Conservation (phyloP, 2,888 invertebrate genomes). For the Pediacus dermestoides region DNA sequence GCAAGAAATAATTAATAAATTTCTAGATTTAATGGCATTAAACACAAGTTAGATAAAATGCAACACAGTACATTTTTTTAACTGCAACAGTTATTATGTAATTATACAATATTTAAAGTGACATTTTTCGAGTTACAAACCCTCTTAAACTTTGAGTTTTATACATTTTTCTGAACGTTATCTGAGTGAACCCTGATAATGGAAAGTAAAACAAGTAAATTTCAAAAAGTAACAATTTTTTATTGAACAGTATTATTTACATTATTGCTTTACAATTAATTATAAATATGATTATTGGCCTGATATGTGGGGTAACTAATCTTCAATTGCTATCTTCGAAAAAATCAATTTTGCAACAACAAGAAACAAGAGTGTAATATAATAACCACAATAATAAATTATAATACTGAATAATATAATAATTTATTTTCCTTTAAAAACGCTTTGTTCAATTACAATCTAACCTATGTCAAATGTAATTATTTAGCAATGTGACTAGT, state of each 20-base stretch:
- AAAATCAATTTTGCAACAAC: conserved; percentile 23
- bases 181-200: too few species aligned
- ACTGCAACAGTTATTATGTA: too few species aligned
- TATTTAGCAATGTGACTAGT: conserved; percentile 33
- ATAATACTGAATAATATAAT: conserved; percentile 29
- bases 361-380: conserved; percentile 12
- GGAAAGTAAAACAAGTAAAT: too few species aligned
- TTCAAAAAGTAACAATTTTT: conserved; percentile 38
- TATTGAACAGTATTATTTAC: conserved; percentile 32
- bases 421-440: conserved; percentile 21
- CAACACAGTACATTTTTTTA: too few species aligned
- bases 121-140: too few species aligned
- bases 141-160: too few species aligned
- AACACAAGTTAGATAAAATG: too few species aligned
- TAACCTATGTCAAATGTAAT: conserved; percentile 18
- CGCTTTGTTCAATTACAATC: too few species aligned
- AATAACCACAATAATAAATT: conserved; percentile 28
- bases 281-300: conserved; percentile 29
- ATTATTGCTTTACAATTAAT: conserved; percentile 34
- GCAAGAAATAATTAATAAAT: too few species aligned
- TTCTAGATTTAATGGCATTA: too few species aligned
- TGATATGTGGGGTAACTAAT: conserved; percentile 39
- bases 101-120: too few species aligned
- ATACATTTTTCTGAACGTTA: too few species aligned
- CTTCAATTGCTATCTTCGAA: conserved; percentile 32